Base-by-base conservation (phyloP, 2,113 vertebrate species). In the Oreochromis spilurus region DNA sequence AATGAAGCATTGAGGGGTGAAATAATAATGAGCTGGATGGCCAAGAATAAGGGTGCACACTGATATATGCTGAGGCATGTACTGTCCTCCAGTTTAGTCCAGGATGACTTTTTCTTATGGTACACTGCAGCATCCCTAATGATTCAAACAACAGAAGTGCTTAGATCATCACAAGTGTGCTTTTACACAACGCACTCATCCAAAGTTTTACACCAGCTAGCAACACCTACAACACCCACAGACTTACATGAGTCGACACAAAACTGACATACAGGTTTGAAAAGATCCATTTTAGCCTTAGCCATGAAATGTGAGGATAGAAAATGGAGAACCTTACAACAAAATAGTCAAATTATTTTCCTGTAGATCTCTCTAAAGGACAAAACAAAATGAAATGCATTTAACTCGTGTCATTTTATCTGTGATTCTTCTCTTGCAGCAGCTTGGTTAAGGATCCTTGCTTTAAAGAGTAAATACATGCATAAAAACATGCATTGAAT, bases 121-220 rank as follows among this genome's bases (percentile, higher is more conserved):
- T 43, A 75, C 87, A 85, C 81, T 85, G 87, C 89, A 81, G 89
- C 85, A 85, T 85, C 84, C 40, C 81, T 91, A 92, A 93, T 93
- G 92, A 92, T 91, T 95, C 92, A 91, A 89, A 79, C 85, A 84
- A 78, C 67, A 89, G 58, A 93, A 95, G 93, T 95, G 93, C 93
- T 92, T 72, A 89, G 92, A 89, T 93, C 93, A 94, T 94, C 93
- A 92, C 84, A 89, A 93, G 89, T 89, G 90, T 65, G 83, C 87
- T 88, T 90, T 91, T 86, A 90, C 70, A 86, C 67, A 92, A 92
- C 60, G 40, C 91, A 90, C 90, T 91, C 72, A 62, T 84, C 78
- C 72, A 65, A 88, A 88, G 57, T 92, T 89, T 77, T 86, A 50
- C 54, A 38, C 58, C 54, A 17, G 24, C 81, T 84, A 58, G 83